Conservation (phyloP, 2,888 invertebrate species). For the Parnassius orleans region DNA sequence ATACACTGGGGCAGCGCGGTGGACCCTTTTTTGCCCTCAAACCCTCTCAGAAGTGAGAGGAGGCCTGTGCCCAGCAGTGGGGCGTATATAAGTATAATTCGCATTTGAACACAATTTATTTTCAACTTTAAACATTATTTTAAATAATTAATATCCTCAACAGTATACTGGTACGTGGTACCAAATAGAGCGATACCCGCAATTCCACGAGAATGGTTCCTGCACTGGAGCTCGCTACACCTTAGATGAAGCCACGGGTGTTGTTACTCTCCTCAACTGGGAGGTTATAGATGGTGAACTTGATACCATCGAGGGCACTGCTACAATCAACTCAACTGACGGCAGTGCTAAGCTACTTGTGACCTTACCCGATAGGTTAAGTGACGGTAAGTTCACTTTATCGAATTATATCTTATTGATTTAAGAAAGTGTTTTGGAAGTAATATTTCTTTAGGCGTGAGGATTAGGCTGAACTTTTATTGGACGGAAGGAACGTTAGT, state of each 20-base stretch:
- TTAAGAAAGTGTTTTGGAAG: no score
- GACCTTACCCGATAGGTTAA: slow-evolving; percentile 42
- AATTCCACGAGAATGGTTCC: slow-evolving; percentile 44
- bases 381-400: slow-evolving; percentile 42
- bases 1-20: no score
- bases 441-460: no score
- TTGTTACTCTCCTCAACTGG: slow-evolving; percentile 58
- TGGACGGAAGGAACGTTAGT: no score
- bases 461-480: no score
- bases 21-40: no score
- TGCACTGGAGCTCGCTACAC: slow-evolving; percentile 58
- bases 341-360: slow-evolving; percentile 53
- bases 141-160: slow-evolving; percentile 15
- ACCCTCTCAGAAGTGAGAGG: no score
- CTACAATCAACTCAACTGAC: slow-evolving; percentile 44
- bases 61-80: no score
- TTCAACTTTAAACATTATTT: no score
- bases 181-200: slow-evolving; percentile 59
- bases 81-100: no score
- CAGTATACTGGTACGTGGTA: slow-evolving; percentile 72
- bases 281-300: slow-evolving; percentile 53
- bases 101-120: no score
- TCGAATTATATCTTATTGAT: no score
- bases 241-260: slow-evolving; percentile 40
- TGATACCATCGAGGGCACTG: slow-evolving; percentile 51